These are phyloP conservation scores for Picathartes gymnocephalus DNA, from an alignment of 2,113 vertebrate species.

Conservation along the genomic window DNA sequence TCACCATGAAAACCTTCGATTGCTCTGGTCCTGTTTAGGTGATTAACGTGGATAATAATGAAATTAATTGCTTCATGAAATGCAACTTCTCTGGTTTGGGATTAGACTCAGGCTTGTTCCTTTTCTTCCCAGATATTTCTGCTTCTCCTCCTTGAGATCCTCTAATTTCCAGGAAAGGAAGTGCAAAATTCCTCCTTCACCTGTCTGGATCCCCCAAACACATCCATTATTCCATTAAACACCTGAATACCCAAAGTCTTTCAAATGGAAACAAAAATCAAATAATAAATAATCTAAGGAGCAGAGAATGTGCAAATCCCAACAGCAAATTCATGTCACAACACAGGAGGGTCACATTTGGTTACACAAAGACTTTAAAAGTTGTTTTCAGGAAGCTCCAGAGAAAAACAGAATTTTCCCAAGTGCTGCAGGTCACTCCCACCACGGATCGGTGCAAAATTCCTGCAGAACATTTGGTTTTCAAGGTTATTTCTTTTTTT, in stretches of 20 bases:
- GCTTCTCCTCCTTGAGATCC: background rate
- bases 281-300: background rate
- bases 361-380: background rate
- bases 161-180: background rate
- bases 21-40: background rate
- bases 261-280: background rate
- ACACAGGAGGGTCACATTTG: background rate
- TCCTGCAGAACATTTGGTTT: background rate
- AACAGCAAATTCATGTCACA: background rate
- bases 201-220: background rate
- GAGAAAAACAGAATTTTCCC: background rate
- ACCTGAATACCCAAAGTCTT: background rate
- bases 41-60: background rate
- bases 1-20: rapidly evolving
- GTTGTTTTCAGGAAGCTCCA: background rate
- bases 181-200: background rate
- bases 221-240: background rate
- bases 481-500: background rate
- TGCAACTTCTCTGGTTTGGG: background rate
- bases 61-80: background rate
- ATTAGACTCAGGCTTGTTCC: background rate
- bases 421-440: background rate
- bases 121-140: background rate
- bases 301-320: background rate
- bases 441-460: background rate